Conservation (phyloP, 2,888 invertebrate species). For the Rhorus exstirpatorius region DNA sequence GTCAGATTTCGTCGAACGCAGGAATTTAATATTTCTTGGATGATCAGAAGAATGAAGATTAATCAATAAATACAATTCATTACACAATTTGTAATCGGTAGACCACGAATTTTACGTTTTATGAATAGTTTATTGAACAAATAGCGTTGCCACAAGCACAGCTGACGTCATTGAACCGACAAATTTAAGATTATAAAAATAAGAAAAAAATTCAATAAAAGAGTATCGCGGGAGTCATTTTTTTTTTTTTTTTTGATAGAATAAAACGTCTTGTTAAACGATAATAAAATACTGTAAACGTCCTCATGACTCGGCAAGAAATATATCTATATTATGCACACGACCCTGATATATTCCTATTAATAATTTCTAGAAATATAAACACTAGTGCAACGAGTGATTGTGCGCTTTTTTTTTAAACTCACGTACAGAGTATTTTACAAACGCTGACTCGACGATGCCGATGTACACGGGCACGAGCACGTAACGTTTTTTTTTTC, state of each 20-base stretch:
- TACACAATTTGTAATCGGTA: too few relatives aligned
- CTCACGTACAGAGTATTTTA: background rate
- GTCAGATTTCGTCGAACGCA: too few relatives aligned
- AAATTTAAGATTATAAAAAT: background rate
- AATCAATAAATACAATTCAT: too few relatives aligned
- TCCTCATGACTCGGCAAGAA: slow-evolving; percentile 4
- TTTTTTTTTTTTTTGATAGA: background rate
- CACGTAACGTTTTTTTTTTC: slow-evolving; percentile 14
- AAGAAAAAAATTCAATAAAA: background rate
- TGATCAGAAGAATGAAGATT: too few relatives aligned
- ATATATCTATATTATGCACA: too few relatives aligned
- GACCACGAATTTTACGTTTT: too few relatives aligned
- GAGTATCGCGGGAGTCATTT: background rate
- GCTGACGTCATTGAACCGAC: background rate
- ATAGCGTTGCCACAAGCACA: too few relatives aligned
- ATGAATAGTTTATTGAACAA: too few relatives aligned
- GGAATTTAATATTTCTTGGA: too few relatives aligned
- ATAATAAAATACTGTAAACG: slow-evolving; percentile 9
- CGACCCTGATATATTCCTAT: background rate
- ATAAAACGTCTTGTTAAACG: background rate
- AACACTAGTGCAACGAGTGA: slow-evolving; percentile 17
- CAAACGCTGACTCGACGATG: slow-evolving; percentile 1
- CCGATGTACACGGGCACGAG: background rate
- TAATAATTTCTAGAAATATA: slow-evolving; percentile 16
- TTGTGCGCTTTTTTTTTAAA: slow-evolving; percentile 40